Percentiles rank a stretch among this genome's conserved stretches.
Evolutionary conservation across 2,888 invertebrate species (phyloP).

Genomic region (Tanypteryx hageni): DNA sequence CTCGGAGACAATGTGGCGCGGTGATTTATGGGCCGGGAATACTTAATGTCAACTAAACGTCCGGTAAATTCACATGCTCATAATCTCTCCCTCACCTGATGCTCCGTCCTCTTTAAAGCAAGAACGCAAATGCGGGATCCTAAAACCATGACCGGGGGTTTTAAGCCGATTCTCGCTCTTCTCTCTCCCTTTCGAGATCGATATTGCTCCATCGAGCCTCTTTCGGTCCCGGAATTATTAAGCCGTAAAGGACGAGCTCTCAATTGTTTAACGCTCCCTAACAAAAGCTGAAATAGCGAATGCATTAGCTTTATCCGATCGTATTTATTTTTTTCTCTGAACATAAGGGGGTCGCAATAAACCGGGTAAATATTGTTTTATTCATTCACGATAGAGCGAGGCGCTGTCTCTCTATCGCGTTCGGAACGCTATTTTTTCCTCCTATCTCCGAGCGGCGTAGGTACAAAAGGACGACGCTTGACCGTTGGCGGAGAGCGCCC

Average conservation of each 20-base stretch:
- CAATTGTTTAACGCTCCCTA: constrained; percentile 30
- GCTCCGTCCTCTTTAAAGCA: constrained; percentile 1
- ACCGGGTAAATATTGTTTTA: neutral
- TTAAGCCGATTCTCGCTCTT: neutral
- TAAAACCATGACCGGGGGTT: neutral
- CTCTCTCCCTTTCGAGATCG: neutral
- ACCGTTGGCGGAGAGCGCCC: no score
- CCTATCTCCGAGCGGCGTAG: neutral
- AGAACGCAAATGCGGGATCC: neutral
- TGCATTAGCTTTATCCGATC: constrained; percentile 40
- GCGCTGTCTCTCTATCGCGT: neutral
- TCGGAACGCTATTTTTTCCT: neutral
- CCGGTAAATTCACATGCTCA: neutral
- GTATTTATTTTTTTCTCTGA: neutral
- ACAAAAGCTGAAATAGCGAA: constrained; percentile 36
- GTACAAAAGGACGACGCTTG: no score
- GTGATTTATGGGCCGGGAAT: constrained; percentile 12
- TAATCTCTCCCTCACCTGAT: constrained; percentile 32
- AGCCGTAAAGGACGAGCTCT: constrained; percentile 11
- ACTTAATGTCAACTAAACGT: constrained; percentile 32
- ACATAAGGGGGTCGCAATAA: neutral
- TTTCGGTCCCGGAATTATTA: constrained; percentile 31
- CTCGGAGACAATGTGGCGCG: constrained; percentile 4
- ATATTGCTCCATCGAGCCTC: neutral
- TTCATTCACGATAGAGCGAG: constrained; percentile 10